Evolutionary conservation across 2,888 invertebrate species (phyloP), one percentile per base, ranked within the genome.

Genomic region (Lacanobia wlatinum): DNA sequence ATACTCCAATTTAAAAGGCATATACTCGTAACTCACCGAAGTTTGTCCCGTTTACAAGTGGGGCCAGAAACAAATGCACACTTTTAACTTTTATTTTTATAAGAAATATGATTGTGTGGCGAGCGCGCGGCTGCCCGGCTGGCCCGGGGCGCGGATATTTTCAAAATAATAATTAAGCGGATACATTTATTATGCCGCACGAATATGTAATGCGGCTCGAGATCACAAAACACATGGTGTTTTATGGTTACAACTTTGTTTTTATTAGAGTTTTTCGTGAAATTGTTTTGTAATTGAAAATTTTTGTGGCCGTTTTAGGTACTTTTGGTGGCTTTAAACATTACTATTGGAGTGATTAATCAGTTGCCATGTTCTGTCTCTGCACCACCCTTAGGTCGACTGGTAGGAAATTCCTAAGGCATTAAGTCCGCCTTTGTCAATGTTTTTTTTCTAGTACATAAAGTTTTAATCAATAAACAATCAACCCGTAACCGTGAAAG

Each of bases 151-250:
- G 91, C 94, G 94, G 94, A 95, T 95, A 95, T 94, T 93, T 94
- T 95, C 94, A 93, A 96, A 96, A 96, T 96, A 95, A 96, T 95
- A 95, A 96, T 95, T 95, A 96, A 95, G 90, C 94, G 96, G 96
- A 96, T 95, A 95, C 96, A 96, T 96, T 95, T 95, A 93, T 96
- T 95, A 96, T 94, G 89, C 87, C 67, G 81, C 86, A 89, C 89
- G 94, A 94, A 94, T 94, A 93, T 92, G 90, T 94, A 93, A 95
- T 94, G 92, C 84, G 90, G 81, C 84, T 78, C 70, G 85, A 89
- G 91, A 91, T 92, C 90, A 83, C 68, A 62, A 61, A 59, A 78
- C 84, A 93, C 90, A 92, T 92, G 91, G 84, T 92, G 92, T 71
- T 90, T 78, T 68, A 76, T 76, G 81, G 71, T 73, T 69, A 9